Evolutionary conservation across 1,140 invertebrate genomes (phyloP).

Genomic region (Leguminivora glycinivorella): DNA sequence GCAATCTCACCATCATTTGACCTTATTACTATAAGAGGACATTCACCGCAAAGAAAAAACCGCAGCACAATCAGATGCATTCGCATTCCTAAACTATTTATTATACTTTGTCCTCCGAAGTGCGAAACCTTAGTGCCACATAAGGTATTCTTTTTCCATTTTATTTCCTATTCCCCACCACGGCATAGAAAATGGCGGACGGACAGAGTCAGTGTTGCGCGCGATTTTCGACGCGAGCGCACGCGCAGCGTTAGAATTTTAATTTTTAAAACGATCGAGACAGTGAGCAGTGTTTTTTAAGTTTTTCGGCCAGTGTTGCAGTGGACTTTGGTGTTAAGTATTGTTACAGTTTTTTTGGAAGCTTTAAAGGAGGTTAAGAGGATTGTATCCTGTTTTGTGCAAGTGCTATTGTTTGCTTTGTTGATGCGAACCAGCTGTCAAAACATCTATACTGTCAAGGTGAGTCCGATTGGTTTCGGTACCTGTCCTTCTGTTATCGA

Average conservation of each 20-base stretch:
- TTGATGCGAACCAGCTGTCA: conserved; percentile 24
- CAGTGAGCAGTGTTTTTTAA: conserved; percentile 7
- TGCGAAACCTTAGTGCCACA: not conserved
- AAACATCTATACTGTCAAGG: conserved; percentile 23
- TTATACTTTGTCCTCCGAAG: not conserved
- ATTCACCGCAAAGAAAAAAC: not conserved
- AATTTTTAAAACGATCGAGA: conserved; percentile 19
- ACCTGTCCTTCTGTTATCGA: not conserved
- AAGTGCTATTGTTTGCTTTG: conserved; percentile 27
- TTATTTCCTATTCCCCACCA: conserved; percentile 24
- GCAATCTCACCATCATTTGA: conserved; percentile 9
- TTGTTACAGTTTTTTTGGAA: not conserved
- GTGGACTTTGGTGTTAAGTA: conserved; percentile 1
- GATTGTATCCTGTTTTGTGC: conserved; percentile 10
- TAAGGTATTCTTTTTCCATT: not conserved
- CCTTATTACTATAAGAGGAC: not conserved
- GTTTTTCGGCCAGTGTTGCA: conserved; percentile 17
- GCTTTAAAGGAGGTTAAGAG: not conserved
- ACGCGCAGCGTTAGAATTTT: conserved; percentile 20
- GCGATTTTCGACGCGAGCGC: conserved; percentile 25
- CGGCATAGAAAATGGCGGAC: conserved; percentile 20
- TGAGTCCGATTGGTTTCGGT: conserved; percentile 14
- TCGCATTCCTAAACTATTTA: not conserved
- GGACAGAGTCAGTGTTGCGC: conserved; percentile 7
- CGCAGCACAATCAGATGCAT: not conserved